A percentile compares a stretch with the other conserved stretches of the same genome.
These are phyloP conservation scores for Lagenorhynchus albirostris DNA, from an alignment of 2,113 vertebrate genomes.

Conservation along the genomic window DNA sequence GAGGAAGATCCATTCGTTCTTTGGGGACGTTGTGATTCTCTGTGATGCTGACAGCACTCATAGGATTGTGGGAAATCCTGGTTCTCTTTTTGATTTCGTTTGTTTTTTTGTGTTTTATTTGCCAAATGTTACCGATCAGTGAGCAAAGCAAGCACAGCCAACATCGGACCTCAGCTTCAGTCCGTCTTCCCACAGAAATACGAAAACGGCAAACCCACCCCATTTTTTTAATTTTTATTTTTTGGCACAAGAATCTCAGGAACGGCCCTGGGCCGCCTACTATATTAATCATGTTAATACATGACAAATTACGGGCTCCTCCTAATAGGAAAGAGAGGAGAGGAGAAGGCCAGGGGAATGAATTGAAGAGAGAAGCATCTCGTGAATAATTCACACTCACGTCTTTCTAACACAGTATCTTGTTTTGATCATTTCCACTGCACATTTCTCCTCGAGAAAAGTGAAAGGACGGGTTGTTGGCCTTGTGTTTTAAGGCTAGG, in stretches of 20 bases:
- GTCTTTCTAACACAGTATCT: constrained; percentile 83
- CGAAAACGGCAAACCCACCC: constrained; percentile 78
- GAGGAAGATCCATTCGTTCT: constrained; percentile 82
- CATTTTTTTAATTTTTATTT: constrained; percentile 3
- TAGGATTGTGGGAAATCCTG: constrained; percentile 82
- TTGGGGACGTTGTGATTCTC: constrained; percentile 83
- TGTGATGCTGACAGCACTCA: constrained; percentile 81
- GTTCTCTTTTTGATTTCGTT: constrained; percentile 28
- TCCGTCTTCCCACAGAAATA: constrained; percentile 78
- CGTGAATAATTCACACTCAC: constrained; percentile 80
- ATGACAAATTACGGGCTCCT: constrained; percentile 79
- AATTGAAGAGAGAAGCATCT: constrained; percentile 75
- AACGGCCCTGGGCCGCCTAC: constrained; percentile 87
- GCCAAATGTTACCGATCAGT: constrained; percentile 84
- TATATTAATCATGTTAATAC: constrained; percentile 77
- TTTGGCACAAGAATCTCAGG: constrained; percentile 88
- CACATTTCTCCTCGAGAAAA: constrained; percentile 75
- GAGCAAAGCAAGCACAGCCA: constrained; percentile 81
- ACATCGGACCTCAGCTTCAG: constrained; percentile 87
- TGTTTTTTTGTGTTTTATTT: constrained; percentile 79
- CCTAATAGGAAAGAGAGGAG: constrained; percentile 70
- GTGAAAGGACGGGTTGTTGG: constrained; percentile 39
- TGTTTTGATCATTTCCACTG: constrained; percentile 83
- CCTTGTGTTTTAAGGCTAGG: constrained; percentile 39
- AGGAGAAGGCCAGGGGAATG: constrained; percentile 76